phyloP scores from a whole-genome alignment of 2,888 invertebrate species.

The Blastobasis lacticolella region DNA sequence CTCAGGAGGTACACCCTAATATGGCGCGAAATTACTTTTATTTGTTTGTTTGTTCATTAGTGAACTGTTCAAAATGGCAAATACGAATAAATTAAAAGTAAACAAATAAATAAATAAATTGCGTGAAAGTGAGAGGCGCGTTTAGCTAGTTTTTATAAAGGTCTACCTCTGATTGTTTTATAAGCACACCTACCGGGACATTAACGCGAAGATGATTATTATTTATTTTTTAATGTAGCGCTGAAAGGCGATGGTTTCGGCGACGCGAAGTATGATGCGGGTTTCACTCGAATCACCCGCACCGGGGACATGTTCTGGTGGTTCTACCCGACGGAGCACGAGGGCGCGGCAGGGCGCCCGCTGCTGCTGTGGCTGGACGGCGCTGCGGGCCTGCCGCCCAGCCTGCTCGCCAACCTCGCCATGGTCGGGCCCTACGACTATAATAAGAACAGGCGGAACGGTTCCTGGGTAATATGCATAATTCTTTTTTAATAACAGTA shows the following conservation, averaged over 20 bases:
- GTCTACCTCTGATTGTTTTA: no score
- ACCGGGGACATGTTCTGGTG: conserved; percentile 90
- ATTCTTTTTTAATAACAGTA: no score
- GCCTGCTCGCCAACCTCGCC: conserved; percentile 89
- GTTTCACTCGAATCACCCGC: conserved; percentile 79
- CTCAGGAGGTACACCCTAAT: no score
- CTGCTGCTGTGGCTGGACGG: conserved; percentile 92
- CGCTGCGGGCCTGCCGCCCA: conserved; percentile 84
- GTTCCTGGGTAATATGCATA: conserved; percentile 78
- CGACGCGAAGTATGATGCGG: conserved; percentile 80
- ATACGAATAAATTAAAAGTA: no score
- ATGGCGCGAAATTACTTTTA: no score
- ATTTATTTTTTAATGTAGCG: conserved; percentile 18
- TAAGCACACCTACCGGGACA: no score
- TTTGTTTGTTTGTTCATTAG: no score
- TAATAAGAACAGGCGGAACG: conserved; percentile 75
- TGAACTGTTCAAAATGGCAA: no score
- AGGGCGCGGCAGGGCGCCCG: conserved; percentile 73
- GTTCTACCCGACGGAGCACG: conserved; percentile 82
- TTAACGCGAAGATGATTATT: no score
- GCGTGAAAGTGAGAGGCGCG: no score
- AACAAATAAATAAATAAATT: no score
- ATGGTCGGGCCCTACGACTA: conserved; percentile 85
- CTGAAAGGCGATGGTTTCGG: conserved; percentile 62
- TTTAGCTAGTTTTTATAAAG: no score